Percentiles rank a stretch among this genome's conserved stretches.
phyloP scores from a whole-genome alignment of 2,797 vertebrate genomes.

The Hydrophis major region DNA sequence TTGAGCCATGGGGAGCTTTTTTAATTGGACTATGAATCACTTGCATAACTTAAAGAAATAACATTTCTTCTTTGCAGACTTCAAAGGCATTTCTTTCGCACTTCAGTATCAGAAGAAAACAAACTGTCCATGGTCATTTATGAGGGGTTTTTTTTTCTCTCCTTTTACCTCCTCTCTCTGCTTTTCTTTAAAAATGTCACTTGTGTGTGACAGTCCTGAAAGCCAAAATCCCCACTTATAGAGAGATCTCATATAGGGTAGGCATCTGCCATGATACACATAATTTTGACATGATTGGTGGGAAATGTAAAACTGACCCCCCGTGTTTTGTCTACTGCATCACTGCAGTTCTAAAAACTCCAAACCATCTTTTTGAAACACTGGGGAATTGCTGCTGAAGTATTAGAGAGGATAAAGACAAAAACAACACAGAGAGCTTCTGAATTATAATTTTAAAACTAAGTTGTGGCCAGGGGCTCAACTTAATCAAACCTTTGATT shows the following conservation, averaged over 20 bases:
- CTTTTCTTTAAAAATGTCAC: slow-evolving; percentile 24
- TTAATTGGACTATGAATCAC: slow-evolving; percentile 34
- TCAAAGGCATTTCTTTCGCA: background rate
- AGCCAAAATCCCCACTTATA: slow-evolving; percentile 8
- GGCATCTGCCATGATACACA: background rate
- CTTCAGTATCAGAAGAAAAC: slow-evolving; percentile 32
- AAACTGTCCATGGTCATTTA: background rate
- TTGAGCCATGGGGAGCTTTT: background rate
- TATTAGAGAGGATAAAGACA: background rate
- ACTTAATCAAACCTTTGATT: background rate
- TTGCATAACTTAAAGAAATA: background rate
- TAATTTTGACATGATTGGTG: background rate
- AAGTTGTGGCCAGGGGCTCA: background rate
- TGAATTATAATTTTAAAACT: background rate
- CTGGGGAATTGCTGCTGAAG: background rate
- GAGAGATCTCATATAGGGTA: background rate
- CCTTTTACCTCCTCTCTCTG: background rate
- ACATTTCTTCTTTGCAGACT: background rate
- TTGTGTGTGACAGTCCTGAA: slow-evolving; percentile 21
- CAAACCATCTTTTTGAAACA: background rate
- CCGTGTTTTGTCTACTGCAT: background rate
- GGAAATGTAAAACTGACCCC: background rate
- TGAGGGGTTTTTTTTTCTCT: background rate
- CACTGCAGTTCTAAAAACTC: background rate
- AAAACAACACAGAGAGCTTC: background rate